These are phyloP conservation scores for Lepus europaeus DNA, from an alignment of 2,113 vertebrate species.

Conservation along the genomic window DNA sequence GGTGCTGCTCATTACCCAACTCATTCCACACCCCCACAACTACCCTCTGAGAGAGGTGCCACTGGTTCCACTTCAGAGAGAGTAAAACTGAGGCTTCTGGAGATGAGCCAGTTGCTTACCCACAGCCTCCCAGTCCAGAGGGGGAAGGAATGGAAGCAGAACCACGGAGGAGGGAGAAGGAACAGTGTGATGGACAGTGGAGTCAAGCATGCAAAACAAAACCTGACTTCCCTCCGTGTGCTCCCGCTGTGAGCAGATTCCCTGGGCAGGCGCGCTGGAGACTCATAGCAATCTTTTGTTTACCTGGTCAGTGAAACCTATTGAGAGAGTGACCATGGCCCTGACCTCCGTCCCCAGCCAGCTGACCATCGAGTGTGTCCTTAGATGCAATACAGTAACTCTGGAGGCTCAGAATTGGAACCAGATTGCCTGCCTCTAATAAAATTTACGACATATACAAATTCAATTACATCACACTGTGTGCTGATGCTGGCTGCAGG, in stretches of 20 bases:
- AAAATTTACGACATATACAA: constrained; percentile 78
- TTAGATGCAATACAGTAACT: constrained; percentile 60
- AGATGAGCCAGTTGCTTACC: background rate
- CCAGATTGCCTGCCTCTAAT: constrained; percentile 73
- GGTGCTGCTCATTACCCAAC: background rate
- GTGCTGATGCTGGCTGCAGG: background rate
- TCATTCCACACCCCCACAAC: background rate
- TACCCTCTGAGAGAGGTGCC: no score
- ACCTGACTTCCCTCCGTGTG: no score
- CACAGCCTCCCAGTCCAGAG: background rate
- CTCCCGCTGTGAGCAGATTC: no score
- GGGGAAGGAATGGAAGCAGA: background rate
- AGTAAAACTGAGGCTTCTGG: background rate
- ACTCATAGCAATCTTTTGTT: background rate
- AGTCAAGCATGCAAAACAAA: background rate
- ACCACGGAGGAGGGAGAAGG: no score
- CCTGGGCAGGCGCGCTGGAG: background rate
- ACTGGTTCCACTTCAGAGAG: background rate
- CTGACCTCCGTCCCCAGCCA: background rate
- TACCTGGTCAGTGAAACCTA: background rate
- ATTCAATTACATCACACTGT: constrained; percentile 75
- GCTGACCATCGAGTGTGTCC: constrained; percentile 45
- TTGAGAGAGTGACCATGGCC: background rate
- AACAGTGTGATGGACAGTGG: background rate
- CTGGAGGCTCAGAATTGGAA: constrained; percentile 40